Conservation (phyloP, 2,797 vertebrate genomes). For the Selene dorsalis region DNA sequence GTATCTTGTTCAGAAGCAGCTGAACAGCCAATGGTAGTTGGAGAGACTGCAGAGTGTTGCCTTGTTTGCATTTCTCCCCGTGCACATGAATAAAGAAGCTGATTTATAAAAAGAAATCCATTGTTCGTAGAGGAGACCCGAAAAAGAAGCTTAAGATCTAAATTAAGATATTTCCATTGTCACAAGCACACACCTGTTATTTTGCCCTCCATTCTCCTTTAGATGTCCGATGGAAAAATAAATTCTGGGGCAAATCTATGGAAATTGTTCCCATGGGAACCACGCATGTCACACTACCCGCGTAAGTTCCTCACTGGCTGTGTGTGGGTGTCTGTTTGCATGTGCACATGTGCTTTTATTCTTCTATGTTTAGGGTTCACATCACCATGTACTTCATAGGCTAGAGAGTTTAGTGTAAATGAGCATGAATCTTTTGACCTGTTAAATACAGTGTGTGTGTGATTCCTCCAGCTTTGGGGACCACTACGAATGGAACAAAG, state of each 20-base stretch:
- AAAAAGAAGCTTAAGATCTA: not conserved
- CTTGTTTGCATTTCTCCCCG: conserved; percentile 15
- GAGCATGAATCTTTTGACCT: not conserved
- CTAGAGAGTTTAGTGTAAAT: not conserved
- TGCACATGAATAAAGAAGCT: conserved; percentile 19
- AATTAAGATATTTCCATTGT: conserved; percentile 17
- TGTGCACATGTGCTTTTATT: conserved; percentile 1
- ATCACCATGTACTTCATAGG: not conserved
- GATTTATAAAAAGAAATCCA: not conserved
- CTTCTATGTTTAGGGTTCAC: not conserved
- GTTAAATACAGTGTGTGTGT: not conserved
- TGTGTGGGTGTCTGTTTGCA: conserved; percentile 26
- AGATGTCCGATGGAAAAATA: conserved; percentile 99
- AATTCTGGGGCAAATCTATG: conserved; percentile 99
- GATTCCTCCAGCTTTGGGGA: conserved; percentile 87
- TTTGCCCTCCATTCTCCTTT: conserved; percentile 62
- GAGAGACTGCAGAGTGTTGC: not conserved
- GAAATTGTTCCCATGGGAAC: conserved; percentile 98
- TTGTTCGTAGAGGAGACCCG: not conserved
- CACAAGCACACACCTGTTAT: conserved; percentile 1
- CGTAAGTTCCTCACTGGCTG: conserved; percentile 82
- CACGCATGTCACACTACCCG: conserved; percentile 92
- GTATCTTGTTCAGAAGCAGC: conserved; percentile 5
- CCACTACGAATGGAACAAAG: conserved; percentile 98
- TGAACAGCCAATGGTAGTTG: not conserved